Base-by-base conservation (phyloP, 2,888 invertebrate species). In the Andrena bucephala region DNA sequence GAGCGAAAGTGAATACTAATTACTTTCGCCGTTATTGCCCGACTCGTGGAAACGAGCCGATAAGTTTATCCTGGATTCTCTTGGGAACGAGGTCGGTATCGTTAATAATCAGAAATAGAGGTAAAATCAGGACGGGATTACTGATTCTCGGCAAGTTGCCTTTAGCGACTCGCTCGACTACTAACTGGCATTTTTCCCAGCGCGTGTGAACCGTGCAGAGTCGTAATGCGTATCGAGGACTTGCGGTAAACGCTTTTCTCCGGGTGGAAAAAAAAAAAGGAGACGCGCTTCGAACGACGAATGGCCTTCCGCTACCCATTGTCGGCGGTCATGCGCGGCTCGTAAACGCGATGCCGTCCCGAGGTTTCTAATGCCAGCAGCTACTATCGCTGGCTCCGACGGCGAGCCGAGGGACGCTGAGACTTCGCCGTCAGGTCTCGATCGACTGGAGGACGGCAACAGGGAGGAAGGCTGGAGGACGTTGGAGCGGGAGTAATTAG, bases 261-360 rank as follows among this genome's bases (percentile, higher is more conserved):
- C 67, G 48, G 62, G 54, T 48, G 48, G 66, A 60, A 54, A 70
- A 80, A 84, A 85, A 83, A 81, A 82, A 85, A 84, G 85, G 85
- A 74, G 79, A 87, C 72, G 80, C 87, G 85, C 77, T 50, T 80
- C 83, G 82, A 80, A 76, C 82, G 81, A 80, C 85, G 81, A 88
- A 89, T 86, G 81, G 85, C 83, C 83, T 86, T 85, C 85, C 85
- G 85, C 84, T 62, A 67, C 79, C 77, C 85, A 90, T 90, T 90
- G 90, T 90, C 85, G 81, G 89, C 80, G 90, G 90, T 90, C 90
- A 90, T 90, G 90, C 90, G 73, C 88, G 70, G 82, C 85, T 90
- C 90, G 84, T 90, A 90, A 90, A 90, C 84, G 87, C 83, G 76
- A 57, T 63, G 31, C 67, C 78, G 81, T 71, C 69, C 42, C 77